Conservation (phyloP, 2,113 vertebrate genomes). For the Aptenodytes patagonicus region DNA sequence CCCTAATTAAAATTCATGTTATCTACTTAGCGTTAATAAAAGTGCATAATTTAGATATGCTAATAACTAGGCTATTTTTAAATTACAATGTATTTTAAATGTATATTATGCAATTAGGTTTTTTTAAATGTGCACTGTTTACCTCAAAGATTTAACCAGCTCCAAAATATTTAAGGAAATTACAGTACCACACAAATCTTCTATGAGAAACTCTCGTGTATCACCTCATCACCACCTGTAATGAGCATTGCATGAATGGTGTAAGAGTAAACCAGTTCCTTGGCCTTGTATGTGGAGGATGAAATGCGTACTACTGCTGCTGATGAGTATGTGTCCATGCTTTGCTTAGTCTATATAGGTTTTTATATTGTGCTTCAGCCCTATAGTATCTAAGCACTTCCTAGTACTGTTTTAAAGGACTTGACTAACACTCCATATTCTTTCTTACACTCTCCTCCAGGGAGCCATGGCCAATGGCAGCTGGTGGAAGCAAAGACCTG, state of each 20-base stretch:
- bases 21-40: slow-evolving; percentile 41
- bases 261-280: neutral
- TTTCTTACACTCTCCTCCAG: neutral
- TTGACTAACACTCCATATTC: neutral
- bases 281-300: neutral
- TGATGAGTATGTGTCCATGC: neutral
- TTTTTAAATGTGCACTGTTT: slow-evolving; percentile 16
- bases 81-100: slow-evolving; percentile 36
- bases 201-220: neutral
- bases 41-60: slow-evolving; percentile 37
- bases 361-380: neutral
- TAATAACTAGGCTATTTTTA: slow-evolving; percentile 25
- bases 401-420: neutral
- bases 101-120: neutral
- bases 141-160: neutral
- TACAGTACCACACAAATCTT: neutral
- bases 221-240: neutral
- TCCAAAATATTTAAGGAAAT: neutral
- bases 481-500: neutral
- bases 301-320: neutral
- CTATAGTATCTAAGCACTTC: neutral
- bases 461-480: neutral
- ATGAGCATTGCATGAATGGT: neutral
- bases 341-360: neutral
- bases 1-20: slow-evolving; percentile 44